Evolutionary conservation across 1,140 invertebrate species (phyloP).

Genomic region (Drosophila oshimai): DNA sequence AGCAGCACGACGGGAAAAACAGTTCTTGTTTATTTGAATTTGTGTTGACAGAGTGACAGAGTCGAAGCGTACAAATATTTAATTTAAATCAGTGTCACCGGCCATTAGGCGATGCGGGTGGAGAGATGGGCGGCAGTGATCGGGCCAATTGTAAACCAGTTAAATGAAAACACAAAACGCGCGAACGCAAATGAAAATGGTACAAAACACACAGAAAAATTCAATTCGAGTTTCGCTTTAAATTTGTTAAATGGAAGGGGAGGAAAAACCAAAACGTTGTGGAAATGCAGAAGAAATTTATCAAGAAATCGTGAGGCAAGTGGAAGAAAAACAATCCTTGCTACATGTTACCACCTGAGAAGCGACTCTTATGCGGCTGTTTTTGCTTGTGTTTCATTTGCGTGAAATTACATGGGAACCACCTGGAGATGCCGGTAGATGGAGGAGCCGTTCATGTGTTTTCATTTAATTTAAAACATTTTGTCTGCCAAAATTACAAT

Average conservation of each 20-base stretch:
- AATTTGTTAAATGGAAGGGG: neutral
- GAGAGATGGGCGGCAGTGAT: conserved; percentile 18
- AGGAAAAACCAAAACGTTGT: neutral
- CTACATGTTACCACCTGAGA: conserved; percentile 35
- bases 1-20: conserved; percentile 17
- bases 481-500: conserved; percentile 74
- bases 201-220: conserved; percentile 10
- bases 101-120: conserved; percentile 37
- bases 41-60: conserved; percentile 61
- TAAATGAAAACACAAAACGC: conserved; percentile 27
- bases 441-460: conserved; percentile 44
- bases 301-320: neutral
- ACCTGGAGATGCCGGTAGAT: neutral
- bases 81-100: conserved; percentile 77
- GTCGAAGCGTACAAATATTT: conserved; percentile 59
- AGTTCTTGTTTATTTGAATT: conserved; percentile 56
- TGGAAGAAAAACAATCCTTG: conserved; percentile 15
- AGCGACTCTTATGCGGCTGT: conserved; percentile 9
- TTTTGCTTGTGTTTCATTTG: conserved; percentile 76
- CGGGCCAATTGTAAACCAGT: conserved; percentile 34
- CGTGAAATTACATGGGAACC: conserved; percentile 60
- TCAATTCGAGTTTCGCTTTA: conserved; percentile 29
- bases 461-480: conserved; percentile 81
- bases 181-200: neutral
- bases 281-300: conserved; percentile 7